Evolutionary conservation across 2,797 vertebrate genomes (phyloP).

Genomic region (Acropternis orthonyx): DNA sequence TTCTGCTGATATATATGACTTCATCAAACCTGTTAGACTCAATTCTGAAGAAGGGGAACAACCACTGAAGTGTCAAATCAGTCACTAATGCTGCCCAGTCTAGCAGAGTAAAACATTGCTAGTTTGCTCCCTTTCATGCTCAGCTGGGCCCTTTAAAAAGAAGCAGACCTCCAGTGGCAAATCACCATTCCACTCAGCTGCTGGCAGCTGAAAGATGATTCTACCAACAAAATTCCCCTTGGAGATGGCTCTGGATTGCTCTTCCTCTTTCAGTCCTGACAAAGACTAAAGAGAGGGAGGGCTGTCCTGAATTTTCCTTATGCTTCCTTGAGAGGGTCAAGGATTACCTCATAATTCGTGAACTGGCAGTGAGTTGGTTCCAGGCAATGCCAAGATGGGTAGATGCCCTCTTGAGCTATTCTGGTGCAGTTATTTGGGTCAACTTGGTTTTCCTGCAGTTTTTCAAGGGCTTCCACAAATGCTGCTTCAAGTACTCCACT

Average conservation of each 20-base stretch:
- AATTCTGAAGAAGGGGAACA: slow-evolving; percentile 55
- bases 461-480: not conserved
- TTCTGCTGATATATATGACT: slow-evolving; percentile 48
- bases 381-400: not conserved
- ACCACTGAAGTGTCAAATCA: slow-evolving; percentile 42
- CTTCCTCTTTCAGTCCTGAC: not conserved
- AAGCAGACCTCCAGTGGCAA: slow-evolving; percentile 14
- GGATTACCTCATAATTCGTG: not conserved
- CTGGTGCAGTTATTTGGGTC: not conserved
- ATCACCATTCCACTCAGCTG: slow-evolving; percentile 11
- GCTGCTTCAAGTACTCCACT: not conserved
- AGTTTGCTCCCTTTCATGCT: not conserved
- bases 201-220: slow-evolving; percentile 40
- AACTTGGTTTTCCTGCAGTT: not conserved
- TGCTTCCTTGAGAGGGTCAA: not conserved
- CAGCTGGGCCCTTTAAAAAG: not conserved
- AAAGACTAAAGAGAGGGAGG: not conserved
- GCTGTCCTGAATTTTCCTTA: not conserved
- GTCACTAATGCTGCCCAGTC: slow-evolving; percentile 11
- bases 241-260: slow-evolving; percentile 10
- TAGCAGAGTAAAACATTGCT: not conserved
- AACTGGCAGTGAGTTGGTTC: not conserved
- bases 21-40: slow-evolving; percentile 59
- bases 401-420: not conserved
- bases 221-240: slow-evolving; percentile 26